Evolutionary conservation across 53 echinoderm and acorn worm species (phyloP), one percentile per base, ranked within the genome.

Genomic region (Paracentrotus lividus): DNA sequence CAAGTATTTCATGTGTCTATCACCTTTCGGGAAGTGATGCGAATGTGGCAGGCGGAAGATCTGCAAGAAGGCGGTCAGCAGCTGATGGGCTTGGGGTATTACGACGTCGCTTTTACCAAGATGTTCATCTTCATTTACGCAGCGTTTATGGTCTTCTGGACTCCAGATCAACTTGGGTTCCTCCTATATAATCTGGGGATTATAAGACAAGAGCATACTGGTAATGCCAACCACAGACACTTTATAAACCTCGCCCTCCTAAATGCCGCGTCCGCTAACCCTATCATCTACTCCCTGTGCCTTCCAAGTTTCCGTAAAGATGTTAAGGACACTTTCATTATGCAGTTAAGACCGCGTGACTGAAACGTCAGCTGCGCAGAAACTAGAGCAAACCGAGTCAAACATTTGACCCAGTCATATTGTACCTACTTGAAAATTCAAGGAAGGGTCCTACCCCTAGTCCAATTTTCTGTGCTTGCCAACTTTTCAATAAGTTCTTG

Each of bases 91-190:
- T 87, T 36, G 33, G 27, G 36, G 5, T 40, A 18, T 14, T 78
- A 18, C 81, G 81, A 2, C 77, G 81, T 6, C 77, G 58, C n/a
- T 21, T 29, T 81, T 26, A 92, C 92, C 43, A 55, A 21, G 40
- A 78, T 92, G 92, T 92, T 92, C 58, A 40, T 61, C 56, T 77
- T 92, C 58, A 92, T 92, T 26, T 36, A 53, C 81, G 56, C 58
- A 1, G 13, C 92, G 5, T 92, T 78, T 29, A 57, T 92, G 77
- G 15, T 78, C 45, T 59, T 77, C 31, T 92, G 92, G 92, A 58
- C 92, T 1, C 92, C 92, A 13, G 92, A 92, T 21, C 92, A 92
- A 29, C 6, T 92, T 24, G 42, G 57, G 12, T 78, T 59, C 58
- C 38, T 92, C 13, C 92, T 91, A 34, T 75, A 69, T 14, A 47